phyloP scores from a whole-genome alignment of 2,888 invertebrate genomes.

The Melinaea marsaeus region DNA sequence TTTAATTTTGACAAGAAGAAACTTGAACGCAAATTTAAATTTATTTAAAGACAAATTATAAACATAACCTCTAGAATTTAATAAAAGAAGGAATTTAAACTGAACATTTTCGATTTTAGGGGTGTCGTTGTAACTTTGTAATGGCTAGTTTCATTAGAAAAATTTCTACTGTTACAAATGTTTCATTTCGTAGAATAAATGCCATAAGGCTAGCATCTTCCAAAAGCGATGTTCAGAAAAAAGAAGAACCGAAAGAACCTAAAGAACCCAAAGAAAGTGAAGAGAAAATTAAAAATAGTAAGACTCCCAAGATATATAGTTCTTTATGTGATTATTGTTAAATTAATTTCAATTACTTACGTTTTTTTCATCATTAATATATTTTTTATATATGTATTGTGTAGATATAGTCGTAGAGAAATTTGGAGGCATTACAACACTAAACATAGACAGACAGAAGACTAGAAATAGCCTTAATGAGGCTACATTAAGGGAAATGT shows the following conservation, averaged over 20 bases:
- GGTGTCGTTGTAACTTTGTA: constrained; percentile 12
- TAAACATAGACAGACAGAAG: constrained; percentile 92
- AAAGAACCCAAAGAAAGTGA: constrained; percentile 43
- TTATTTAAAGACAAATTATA: no score
- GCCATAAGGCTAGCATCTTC: constrained; percentile 45
- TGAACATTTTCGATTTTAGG: background rate
- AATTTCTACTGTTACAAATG: constrained; percentile 40
- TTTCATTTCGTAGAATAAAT: constrained; percentile 40
- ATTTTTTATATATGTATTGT: no score
- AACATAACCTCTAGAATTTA: constrained; percentile 17
- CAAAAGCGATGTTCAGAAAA: constrained; percentile 45
- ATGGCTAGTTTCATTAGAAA: constrained; percentile 66
- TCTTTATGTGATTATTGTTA: background rate
- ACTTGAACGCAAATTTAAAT: no score
- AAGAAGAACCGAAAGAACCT: constrained; percentile 36
- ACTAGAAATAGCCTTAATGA: constrained; percentile 90
- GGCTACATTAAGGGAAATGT: constrained; percentile 81
- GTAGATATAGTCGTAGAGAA: constrained; percentile 78
- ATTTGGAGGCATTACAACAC: constrained; percentile 81
- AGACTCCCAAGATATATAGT: constrained; percentile 29
- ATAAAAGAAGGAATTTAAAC: background rate
- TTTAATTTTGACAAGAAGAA: no score
- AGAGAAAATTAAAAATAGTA: constrained; percentile 63
- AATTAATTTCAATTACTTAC: background rate
- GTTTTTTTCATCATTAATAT: no score